Conservation (phyloP, 2,888 invertebrate species). For the Pedicia rivosa region DNA sequence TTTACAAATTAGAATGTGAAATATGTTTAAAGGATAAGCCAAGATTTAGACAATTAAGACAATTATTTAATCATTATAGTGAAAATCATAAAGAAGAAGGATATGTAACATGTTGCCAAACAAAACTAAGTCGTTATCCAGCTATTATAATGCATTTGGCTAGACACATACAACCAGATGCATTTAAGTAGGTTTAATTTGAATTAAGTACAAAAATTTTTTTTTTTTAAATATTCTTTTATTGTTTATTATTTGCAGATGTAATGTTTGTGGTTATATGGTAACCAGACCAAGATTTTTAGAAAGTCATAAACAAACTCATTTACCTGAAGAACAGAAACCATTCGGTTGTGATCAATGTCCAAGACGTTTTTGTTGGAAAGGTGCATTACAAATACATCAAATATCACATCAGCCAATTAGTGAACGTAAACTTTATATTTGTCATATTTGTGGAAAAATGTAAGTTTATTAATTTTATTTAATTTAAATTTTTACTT, state of each 20-base stretch:
- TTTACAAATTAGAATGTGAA: constrained; percentile 10
- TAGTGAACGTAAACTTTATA: constrained; percentile 7
- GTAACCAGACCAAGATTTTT: constrained; percentile 11
- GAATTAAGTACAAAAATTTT: neutral
- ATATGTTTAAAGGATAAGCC: constrained; percentile 4
- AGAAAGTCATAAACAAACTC: constrained; percentile 10
- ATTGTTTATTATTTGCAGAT: neutral
- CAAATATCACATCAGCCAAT: constrained; percentile 9
- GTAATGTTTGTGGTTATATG: constrained; percentile 10
- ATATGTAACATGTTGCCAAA: constrained; percentile 9
- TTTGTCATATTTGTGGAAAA: constrained; percentile 10
- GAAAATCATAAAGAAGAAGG: constrained; percentile 6
- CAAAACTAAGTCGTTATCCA: constrained; percentile 9
- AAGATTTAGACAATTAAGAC: constrained; percentile 6
- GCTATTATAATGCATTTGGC: constrained; percentile 11
- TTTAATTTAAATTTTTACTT: no score
- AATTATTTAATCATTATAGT: constrained; percentile 7
- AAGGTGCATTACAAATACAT: constrained; percentile 11
- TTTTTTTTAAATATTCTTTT: neutral
- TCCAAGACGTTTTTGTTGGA: constrained; percentile 10
- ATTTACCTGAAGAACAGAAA: constrained; percentile 9
- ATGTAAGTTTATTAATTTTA: constrained; percentile 5
- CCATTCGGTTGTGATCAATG: constrained; percentile 11
- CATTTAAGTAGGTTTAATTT: constrained; percentile 9
- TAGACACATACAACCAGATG: constrained; percentile 11